Percentiles rank a stretch among this genome's conserved stretches.
Conservation (phyloP, 2,888 invertebrate genomes). For the Tanaodytes sp. region DNA sequence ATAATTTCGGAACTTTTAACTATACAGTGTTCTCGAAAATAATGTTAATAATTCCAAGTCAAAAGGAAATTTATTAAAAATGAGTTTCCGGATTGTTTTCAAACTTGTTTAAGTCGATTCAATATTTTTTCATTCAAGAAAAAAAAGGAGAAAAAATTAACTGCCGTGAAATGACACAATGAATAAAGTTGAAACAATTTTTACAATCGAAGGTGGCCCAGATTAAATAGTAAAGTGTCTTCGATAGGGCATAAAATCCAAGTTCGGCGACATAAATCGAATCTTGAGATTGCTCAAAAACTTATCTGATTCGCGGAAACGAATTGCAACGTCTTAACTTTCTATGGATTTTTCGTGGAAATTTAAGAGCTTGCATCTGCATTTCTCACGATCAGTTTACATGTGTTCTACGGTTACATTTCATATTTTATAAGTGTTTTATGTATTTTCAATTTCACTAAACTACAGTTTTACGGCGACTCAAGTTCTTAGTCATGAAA, state of each 20-base stretch:
- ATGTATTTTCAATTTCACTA: conserved; percentile 44
- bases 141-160: too few species aligned
- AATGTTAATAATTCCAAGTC: too few species aligned
- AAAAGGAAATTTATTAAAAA: too few species aligned
- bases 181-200: conserved; percentile 16
- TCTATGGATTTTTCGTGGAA: conserved; percentile 40
- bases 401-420: conserved; percentile 43
- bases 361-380: conserved; percentile 45
- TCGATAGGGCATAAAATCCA: conserved; percentile 27
- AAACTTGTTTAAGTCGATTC: too few species aligned
- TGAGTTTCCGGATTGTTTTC: too few species aligned
- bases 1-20: too few species aligned
- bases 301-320: conserved; percentile 40
- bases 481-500: conserved; percentile 27
- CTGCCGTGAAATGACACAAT: not conserved
- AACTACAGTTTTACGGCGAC: conserved; percentile 44
- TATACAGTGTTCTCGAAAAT: too few species aligned
- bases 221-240: conserved; percentile 7
- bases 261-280: conserved; percentile 27
- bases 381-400: conserved; percentile 47
- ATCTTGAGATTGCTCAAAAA: conserved; percentile 38
- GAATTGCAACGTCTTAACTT: conserved; percentile 47
- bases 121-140: too few species aligned
- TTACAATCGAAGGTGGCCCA: not conserved
- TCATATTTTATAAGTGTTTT: conserved; percentile 43